Base-by-base conservation (phyloP, 1,140 invertebrate species). In the Lineus longissimus region DNA sequence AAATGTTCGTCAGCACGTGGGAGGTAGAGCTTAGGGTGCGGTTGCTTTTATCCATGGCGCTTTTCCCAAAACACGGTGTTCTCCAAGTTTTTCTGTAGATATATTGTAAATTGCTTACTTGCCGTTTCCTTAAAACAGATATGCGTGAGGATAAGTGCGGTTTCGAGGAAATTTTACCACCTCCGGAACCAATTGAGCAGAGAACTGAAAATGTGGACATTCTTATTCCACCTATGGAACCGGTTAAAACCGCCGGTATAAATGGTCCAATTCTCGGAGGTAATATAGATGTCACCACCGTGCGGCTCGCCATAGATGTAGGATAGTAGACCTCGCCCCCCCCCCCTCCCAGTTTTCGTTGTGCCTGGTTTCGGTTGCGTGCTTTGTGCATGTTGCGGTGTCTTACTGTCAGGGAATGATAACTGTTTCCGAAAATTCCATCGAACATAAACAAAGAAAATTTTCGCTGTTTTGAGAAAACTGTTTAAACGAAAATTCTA, bases 121-220 rank as follows among this genome's bases (percentile, higher is more conserved):
- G 9, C 29, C 6, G 11, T n/a, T 25, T n/a, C 7, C 55, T 23
- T 57, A n/a, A 27, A 57, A 23, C 33, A 25, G 57, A 40, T 25
- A 27, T 65, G 19, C 23, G 47, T 4, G 63, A 65, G 33, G 29
- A 55, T 40, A 54, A 54, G 25, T 65, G 63, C 30, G 63, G 63
- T 33, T 31, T 64, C 19, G 63, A 65, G 57, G 63, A 65, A 54
- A 47, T 65, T 1, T 33, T 65, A 41, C 59, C 40, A 15, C 23
- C 15, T 19, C 31, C 23, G 7, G 59, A 65, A 22, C 63, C 63
- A 2, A n/a, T 41, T 6, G 63, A 65, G 43, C 43, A 40, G n/a
- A 27, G 54, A 13, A 11, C 43, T 45, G 29, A 33, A 23, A 2
- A 2, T 6, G 22, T 30, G 27, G 17, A 23, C 27, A 59, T 13